A percentile compares a stretch with the other conserved stretches of the same genome.
phyloP scores from a whole-genome alignment of 30 jellyfish, hydroid and myxozoan species.

The Nemopilema nomurai region DNA sequence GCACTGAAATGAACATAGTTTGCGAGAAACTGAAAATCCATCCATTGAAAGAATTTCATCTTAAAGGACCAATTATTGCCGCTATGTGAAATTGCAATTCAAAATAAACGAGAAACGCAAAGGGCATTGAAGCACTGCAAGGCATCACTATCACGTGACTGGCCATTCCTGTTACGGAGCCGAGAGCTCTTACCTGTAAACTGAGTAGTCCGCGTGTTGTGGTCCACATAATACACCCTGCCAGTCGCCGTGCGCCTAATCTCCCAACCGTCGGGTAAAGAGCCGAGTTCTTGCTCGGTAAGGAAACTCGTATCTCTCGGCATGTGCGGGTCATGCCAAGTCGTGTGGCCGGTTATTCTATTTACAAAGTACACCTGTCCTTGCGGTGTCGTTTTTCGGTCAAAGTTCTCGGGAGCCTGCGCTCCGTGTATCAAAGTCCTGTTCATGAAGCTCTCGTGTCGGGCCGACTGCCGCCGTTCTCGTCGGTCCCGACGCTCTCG shows the following conservation, averaged over 20 bases:
- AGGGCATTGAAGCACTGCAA: too few relatives aligned
- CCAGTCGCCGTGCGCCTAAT: constrained; percentile 84
- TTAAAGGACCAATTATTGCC: too few relatives aligned
- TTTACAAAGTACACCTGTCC: constrained; percentile 96
- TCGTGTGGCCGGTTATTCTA: constrained; percentile 87
- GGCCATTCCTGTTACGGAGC: not conserved
- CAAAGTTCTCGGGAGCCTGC: constrained; percentile 85
- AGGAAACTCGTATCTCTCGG: constrained; percentile 70
- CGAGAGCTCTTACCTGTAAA: constrained; percentile 72
- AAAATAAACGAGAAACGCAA: too few relatives aligned
- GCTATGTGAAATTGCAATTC: too few relatives aligned
- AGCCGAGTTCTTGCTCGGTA: constrained; percentile 69
- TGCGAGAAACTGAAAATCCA: too few relatives aligned
- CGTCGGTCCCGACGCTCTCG: constrained; percentile 60
- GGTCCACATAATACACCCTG: constrained; percentile 86
- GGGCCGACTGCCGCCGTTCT: constrained; percentile 71
- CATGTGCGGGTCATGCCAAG: constrained; percentile 95
- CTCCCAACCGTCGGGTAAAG: constrained; percentile 94
- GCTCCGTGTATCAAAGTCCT: constrained; percentile 85
- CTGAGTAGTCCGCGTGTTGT: constrained; percentile 88
- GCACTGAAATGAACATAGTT: too few relatives aligned
- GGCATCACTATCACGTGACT: too few relatives aligned
- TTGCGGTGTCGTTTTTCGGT: constrained; percentile 93
- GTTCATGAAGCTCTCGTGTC: constrained; percentile 88
- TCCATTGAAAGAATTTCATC: too few relatives aligned